Evolutionary conservation across 1,140 invertebrate species (phyloP), one percentile per base, ranked within the genome.

Genomic region (Zophobas atratus): DNA sequence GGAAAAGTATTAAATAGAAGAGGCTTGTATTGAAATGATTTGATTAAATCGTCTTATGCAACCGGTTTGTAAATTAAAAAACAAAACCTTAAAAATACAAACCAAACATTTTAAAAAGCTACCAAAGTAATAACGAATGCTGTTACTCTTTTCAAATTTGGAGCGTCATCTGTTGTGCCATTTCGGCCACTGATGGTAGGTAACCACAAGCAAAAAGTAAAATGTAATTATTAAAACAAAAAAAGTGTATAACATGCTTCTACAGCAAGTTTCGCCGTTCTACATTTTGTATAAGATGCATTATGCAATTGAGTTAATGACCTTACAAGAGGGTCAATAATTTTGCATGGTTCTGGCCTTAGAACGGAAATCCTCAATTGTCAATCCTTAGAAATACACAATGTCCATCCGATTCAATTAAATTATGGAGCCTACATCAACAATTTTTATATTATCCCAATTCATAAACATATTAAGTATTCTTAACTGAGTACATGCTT

Each of bases 361-460:
- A 38, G 33, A 67, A 67, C 60, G 60, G 60, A 67, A 41, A 67
- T 41, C n/a, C 60, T 67, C 60, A 67, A 67, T 67, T 67, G 60
- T 34, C 38, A 43, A 41, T 67, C 39, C 60, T 67, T 67, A 38
- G 20, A 41, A 41, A 43, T 20, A 43, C 43, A 67, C 38, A 67
- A 36, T 63, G 6, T 41, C 57, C 20, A 20, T 39, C 38, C 57
- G 6, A 67, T 67, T 67, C 38, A 67, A 67, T 67, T 67, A 67
- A 67, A 4, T 20, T 6, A 41, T 63, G 43, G 60, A 67, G 60
- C 60, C 60, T 67, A 67, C 60, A 43, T 67, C 60, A 67, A 67
- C 60, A 67, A 67, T 67, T 67, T 67, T 67, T n/a, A 67, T 43
- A 67, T 67, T 67, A 67, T 43, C 39, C 60, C 39, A 67, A 67